These are phyloP conservation scores for Echinometra lucunter DNA, from an alignment of 53 echinoderm and acorn worm species.

Conservation along the genomic window DNA sequence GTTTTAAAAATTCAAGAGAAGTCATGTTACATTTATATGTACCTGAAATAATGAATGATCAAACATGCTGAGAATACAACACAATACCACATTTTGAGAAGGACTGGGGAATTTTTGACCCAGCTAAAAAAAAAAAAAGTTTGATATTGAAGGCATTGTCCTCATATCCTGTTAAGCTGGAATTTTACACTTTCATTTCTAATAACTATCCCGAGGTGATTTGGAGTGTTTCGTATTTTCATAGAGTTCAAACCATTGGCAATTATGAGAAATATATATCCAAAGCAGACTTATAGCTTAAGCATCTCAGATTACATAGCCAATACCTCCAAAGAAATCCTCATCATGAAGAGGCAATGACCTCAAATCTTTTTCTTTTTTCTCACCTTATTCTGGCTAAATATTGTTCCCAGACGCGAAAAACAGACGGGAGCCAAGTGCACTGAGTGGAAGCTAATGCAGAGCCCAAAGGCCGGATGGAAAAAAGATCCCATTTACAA, in stretches of 20 bases:
- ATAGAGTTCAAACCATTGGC: background rate
- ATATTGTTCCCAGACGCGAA: background rate
- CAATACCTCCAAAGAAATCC: background rate
- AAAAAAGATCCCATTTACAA: constrained; percentile 35
- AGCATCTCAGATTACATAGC: background rate
- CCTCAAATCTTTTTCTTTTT: background rate
- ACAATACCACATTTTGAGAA: background rate
- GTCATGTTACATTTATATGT: background rate
- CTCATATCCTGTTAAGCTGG: background rate
- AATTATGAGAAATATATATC: background rate
- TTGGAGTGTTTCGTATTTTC: background rate
- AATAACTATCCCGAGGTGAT: background rate
- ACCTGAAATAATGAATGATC: background rate
- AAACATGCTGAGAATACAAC: background rate
- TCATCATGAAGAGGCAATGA: background rate
- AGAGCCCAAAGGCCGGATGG: constrained; percentile 19
- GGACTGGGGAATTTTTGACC: background rate
- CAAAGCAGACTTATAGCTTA: background rate
- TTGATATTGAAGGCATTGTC: no score
- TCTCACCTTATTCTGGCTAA: constrained; percentile 2
- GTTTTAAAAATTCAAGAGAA: background rate
- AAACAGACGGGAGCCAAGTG: background rate
- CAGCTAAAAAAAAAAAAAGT: background rate
- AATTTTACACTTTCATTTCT: background rate
- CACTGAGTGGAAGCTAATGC: constrained; percentile 36